Evolutionary conservation across 2,797 vertebrate species (phyloP), one percentile per base, ranked within the genome.

Genomic region (Sebastes hubbsi): DNA sequence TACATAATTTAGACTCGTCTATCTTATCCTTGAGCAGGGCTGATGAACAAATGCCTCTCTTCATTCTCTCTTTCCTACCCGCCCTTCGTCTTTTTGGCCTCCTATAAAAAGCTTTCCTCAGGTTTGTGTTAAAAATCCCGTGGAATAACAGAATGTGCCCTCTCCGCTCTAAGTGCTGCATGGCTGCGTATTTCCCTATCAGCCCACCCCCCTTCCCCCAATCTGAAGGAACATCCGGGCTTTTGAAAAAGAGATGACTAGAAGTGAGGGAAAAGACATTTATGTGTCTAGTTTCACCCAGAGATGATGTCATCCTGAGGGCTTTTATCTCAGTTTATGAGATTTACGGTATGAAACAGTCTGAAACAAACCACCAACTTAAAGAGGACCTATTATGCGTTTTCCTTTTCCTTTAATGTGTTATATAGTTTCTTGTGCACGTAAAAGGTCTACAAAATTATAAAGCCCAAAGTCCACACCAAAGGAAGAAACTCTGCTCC

Each of bases 111-210:
- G 55, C 64, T 77, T 72, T 90, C 77, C 72, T 74, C 82, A 32
- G 61, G 67, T 81, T 81, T 46, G 76, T 46, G 78, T 80, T 68
- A 81, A 81, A 86, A 86, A 81, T 88, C 76, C 71, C 27, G 73
- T 36, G 63, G 67, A 91, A 89, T 81, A 86, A 81, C 75, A 89
- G 75, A 91, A 88, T 84, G 83, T 81, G 22, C 75, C 63, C 87
- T 80, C 82, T 30, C 24, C 2, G 25, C 72, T 82, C 56, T n/a
- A 75, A 81, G 75, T 75, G 80, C 63, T 14, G 64, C 76, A 63
- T 3, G 61, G 80, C 70, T 83, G 79, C 85, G 83, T 82, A 70
- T 67, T 89, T 83, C 77, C 62, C 46, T 1, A n/a, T 87, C 61
- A 22, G 61, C 9, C 32, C 13, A 5, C 20, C 66, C 59, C 22